Percentiles rank a stretch among this genome's conserved stretches.
Evolutionary conservation across 2,797 vertebrate species (phyloP).

Genomic region (Halcyon badia): DNA sequence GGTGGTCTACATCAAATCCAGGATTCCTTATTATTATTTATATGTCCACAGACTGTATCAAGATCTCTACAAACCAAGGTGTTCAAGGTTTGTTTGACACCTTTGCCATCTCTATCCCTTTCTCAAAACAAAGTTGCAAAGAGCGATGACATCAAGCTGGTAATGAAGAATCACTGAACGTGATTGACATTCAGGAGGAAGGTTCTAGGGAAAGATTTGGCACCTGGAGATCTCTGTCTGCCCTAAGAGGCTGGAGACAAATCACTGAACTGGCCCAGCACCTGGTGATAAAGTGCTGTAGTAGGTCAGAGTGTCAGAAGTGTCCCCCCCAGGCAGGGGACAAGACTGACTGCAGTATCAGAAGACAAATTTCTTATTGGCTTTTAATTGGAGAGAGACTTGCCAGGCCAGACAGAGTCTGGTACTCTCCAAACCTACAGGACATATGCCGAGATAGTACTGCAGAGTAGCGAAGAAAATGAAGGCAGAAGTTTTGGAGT

Average conservation of each 20-base stretch:
- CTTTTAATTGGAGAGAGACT: background rate
- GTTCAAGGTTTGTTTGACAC: background rate
- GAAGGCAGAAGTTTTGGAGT: accelerated
- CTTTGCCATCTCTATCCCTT: background rate
- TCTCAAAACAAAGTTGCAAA: background rate
- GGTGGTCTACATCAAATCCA: accelerated
- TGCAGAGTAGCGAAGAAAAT: background rate
- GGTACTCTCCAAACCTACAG: background rate
- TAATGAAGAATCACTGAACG: background rate
- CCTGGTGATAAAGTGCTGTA: background rate
- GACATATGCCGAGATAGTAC: background rate
- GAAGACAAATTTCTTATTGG: background rate
- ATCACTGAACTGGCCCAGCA: background rate
- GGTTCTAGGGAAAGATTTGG: background rate
- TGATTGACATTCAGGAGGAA: background rate
- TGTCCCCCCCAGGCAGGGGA: background rate
- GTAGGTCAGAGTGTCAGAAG: background rate
- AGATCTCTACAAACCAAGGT: background rate
- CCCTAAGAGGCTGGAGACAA: background rate
- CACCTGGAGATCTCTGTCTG: background rate
- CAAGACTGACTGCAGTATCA: background rate
- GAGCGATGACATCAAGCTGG: background rate
- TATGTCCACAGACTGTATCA: background rate
- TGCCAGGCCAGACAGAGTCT: background rate
- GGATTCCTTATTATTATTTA: background rate